Evolutionary conservation across 2,113 vertebrate genomes (phyloP), one percentile per base, ranked within the genome.

Genomic region (Oreochromis tanganicae): DNA sequence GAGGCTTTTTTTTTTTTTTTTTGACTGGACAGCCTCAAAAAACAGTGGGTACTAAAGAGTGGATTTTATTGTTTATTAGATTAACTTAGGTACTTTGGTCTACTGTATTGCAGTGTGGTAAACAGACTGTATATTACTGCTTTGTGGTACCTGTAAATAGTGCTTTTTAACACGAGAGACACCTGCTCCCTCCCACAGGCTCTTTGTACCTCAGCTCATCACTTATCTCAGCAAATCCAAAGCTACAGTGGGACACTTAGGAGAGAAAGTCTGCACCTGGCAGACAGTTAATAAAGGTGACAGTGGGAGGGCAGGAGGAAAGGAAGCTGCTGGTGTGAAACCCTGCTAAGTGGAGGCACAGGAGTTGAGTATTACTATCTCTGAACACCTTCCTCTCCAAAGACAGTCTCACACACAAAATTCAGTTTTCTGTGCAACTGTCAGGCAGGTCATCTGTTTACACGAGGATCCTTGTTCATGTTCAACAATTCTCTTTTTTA

Each of bases 211-310:
- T 75, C 81, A 12, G 80, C 32, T 93, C 91, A 89, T 90, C 91
- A 93, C 91, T 86, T 86, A 86, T 87, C 87, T 96, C 93, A 94
- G 90, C 93, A 94, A 68, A 91, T 91, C 79, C n/a, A 46, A 85
- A 11, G 61, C 81, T 54, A 82, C 86, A 50, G 54, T 34, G 85
- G 82, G 85, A 91, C 83, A 90, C 81, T 85, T 57, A 11, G 83
- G 73, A 84, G 87, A 89, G 85, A 89, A 85, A 90, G 85, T 78
- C 86, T 95, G 87, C 91, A 93, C 93, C 92, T 94, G 94, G 90
- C 95, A 95, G 91, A 83, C 86, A 90, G 91, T 91, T 96, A 94
- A 95, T 94, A 94, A 94, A 95, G 92, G 92, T 91, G 93, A 94
- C 94, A 88, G 94, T 87, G 89, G 93, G 95, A 92, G 91, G 84